phyloP scores from a whole-genome alignment of 1,140 invertebrate species.

The Pararge aegeria region DNA sequence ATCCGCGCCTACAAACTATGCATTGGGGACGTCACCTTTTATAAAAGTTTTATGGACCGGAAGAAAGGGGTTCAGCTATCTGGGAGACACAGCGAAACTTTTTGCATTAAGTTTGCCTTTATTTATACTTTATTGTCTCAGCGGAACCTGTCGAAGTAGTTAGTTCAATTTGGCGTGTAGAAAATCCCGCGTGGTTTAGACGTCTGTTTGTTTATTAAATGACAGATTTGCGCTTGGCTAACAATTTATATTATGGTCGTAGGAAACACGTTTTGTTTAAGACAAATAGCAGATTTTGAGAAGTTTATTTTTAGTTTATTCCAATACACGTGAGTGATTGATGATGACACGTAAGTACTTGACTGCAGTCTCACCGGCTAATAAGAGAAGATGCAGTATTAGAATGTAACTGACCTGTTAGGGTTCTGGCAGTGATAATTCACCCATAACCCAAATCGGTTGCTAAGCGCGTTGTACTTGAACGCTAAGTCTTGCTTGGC shows the following conservation, averaged over 20 bases:
- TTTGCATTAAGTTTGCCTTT: slow-evolving; percentile 53
- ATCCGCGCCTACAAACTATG: slow-evolving; percentile 56
- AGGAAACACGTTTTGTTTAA: too few relatives aligned
- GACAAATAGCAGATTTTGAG: too few relatives aligned
- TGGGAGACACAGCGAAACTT: slow-evolving; percentile 59
- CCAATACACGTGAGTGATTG: too few relatives aligned
- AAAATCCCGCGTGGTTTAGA: slow-evolving; percentile 27
- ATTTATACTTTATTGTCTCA: slow-evolving; percentile 35
- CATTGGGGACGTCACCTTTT: slow-evolving; percentile 57
- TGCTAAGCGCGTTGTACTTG: too few relatives aligned
- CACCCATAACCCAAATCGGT: too few relatives aligned
- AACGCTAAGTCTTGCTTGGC: too few relatives aligned
- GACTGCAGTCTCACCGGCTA: too few relatives aligned
- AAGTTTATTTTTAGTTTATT: too few relatives aligned
- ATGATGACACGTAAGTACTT: too few relatives aligned
- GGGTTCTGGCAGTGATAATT: too few relatives aligned
- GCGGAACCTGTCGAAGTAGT: slow-evolving; percentile 28
- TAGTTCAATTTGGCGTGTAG: slow-evolving; percentile 33
- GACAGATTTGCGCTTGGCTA: not conserved
- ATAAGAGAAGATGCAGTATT: too few relatives aligned
- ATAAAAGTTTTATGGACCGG: slow-evolving; percentile 70
- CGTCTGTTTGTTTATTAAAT: slow-evolving; percentile 4
- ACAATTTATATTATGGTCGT: not conserved
- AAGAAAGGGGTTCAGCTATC: slow-evolving; percentile 67
- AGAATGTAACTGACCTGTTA: too few relatives aligned